A percentile compares a stretch with the other conserved stretches of the same genome.
Conservation (phyloP, 1,140 invertebrate species). For the Antheraea pernyi region DNA sequence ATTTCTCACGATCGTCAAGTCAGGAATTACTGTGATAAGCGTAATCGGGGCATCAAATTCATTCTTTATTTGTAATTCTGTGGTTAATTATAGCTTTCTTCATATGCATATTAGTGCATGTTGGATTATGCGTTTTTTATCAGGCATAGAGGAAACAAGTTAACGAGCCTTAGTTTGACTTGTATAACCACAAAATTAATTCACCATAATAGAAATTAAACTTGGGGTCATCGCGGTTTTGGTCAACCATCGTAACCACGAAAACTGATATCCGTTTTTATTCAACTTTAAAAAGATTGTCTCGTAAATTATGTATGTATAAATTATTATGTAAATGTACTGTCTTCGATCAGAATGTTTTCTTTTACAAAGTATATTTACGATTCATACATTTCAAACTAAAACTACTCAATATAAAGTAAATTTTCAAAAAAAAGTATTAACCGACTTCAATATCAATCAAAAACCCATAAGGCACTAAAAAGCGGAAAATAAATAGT, state of each 20-base stretch:
- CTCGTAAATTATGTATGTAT: neutral
- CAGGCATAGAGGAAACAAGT: too few relatives aligned
- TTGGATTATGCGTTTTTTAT: too few relatives aligned
- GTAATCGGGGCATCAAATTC: constrained; percentile 12
- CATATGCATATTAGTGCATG: too few relatives aligned
- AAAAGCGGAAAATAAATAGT: too few relatives aligned
- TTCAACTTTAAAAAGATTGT: neutral
- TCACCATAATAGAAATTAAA: neutral
- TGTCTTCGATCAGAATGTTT: too few relatives aligned
- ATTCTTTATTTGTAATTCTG: too few relatives aligned
- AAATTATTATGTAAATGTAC: too few relatives aligned
- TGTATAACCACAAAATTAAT: constrained; percentile 7
- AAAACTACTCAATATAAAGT: neutral
- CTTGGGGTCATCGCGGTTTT: neutral
- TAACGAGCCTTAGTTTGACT: constrained; percentile 6
- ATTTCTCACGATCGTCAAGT: constrained; percentile 62
- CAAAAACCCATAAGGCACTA: too few relatives aligned
- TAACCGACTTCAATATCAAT: too few relatives aligned
- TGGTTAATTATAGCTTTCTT: too few relatives aligned
- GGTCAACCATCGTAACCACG: neutral
- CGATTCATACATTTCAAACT: neutral
- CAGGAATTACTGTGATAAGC: constrained; percentile 39
- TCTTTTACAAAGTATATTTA: too few relatives aligned
- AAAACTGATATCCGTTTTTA: neutral
- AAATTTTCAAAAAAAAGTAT: too few relatives aligned